A percentile compares a stretch with the other conserved stretches of the same genome.
Evolutionary conservation across 2,888 invertebrate species (phyloP).

Genomic region (Ptychoptera contaminata): DNA sequence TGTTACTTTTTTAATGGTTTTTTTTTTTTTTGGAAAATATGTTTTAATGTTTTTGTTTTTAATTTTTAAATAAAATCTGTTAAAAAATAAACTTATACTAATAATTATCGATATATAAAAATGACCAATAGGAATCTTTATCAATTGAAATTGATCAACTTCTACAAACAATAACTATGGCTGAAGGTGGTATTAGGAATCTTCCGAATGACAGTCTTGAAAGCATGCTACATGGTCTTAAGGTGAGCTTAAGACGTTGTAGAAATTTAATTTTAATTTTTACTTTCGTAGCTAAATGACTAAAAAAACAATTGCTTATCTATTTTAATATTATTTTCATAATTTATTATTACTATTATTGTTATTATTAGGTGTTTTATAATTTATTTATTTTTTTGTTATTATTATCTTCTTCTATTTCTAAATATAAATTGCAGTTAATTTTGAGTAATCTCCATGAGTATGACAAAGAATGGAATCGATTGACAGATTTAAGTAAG

Average conservation of each 20-base stretch:
- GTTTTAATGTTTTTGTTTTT: too few relatives aligned
- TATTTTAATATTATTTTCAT: not conserved
- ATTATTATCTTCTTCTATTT: not conserved
- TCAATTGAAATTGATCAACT: conserved; percentile 54
- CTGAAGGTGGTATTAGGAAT: conserved; percentile 49
- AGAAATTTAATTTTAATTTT: not conserved
- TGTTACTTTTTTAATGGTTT: too few relatives aligned
- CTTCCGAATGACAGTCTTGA: conserved; percentile 56
- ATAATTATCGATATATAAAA: not conserved
- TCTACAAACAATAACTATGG: conserved; percentile 46
- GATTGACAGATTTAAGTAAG: conserved; percentile 45
- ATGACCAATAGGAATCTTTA: conserved; percentile 36
- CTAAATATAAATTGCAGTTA: conserved; percentile 35
- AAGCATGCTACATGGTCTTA: conserved; percentile 52
- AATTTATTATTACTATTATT: not conserved
- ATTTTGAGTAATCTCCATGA: conserved; percentile 51
- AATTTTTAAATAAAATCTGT: too few relatives aligned
- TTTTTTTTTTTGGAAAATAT: too few relatives aligned
- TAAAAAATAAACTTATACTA: not conserved
- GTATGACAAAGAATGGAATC: conserved; percentile 48
- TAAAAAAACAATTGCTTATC: too few relatives aligned
- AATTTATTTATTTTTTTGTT: conserved; percentile 2
- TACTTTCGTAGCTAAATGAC: too few relatives aligned
- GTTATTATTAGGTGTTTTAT: not conserved
- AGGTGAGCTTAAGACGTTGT: conserved; percentile 39